Base-by-base conservation (phyloP, 2,113 vertebrate genomes). In the Hymenochirus boettgeri region DNA sequence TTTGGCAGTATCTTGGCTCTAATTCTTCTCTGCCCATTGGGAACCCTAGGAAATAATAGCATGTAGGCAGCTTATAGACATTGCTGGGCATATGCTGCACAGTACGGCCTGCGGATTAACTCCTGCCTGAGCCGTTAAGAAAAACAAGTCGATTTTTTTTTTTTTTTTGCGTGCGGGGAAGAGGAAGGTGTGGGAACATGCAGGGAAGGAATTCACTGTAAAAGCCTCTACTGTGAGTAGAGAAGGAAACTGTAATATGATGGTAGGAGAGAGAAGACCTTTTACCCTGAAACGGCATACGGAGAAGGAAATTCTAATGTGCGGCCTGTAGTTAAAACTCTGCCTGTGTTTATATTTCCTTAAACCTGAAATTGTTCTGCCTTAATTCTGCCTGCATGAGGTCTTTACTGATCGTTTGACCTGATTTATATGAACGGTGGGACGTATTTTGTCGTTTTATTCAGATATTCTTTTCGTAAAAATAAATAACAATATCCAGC, bases 1-100 rank as follows among this genome's bases (percentile, higher is more conserved):
- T 78, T 83, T 69, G 66, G 78, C 71, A 60, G 79, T 54, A 54
- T 57, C 55, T 73, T 46, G 15, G 22, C 70, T n/a, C 31, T 11
- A 23, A 24, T 24, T 73, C 24, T 63, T 48, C 22, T 24, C 48
- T 69, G 50, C 53, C 62, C 67, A 31, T 67, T 22, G 61, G 56
- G 75, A 69, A 71, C 48, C 72, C 5, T 15, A 15, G 37, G 23
- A 75, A 81, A 77, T 67, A 23, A 42, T 48, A 72, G 19, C 51
- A 69, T 6, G 2, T 7, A 72, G 25, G 31, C 1, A 0, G 31
- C 73, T 72, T 52, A 62, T 29, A 31, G n/a, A 53, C 62, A 55
- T 65, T 57, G 54, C 39, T 52, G 47, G 55, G 21, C 59, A 60
- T 15, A 27, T 54, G 75, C 62, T 3, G 19, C 3, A 0, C 47